Evolutionary conservation across 2,113 vertebrate genomes (phyloP), one percentile per base, ranked within the genome.

Genomic region (Callospermophilus lateralis): DNA sequence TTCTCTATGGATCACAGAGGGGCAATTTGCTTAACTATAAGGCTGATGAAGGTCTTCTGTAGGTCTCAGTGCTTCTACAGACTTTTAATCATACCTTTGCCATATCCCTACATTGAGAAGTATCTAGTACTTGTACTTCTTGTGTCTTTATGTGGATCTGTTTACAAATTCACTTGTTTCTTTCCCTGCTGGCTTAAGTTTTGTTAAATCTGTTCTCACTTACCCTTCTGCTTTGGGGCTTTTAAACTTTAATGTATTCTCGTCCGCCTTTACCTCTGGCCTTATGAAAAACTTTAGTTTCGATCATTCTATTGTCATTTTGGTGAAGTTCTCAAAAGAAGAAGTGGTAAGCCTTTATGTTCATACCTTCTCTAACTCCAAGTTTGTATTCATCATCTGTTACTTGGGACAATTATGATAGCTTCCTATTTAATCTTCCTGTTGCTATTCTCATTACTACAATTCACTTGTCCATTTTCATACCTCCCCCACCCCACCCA

Each of bases 201-300:
- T 74, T 73, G 17, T 78, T 95, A 37, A 88, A 13, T 79, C 13
- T 58, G 8, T 74, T 89, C 51, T 26, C 26, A 74, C 22, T 63
- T 84, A 90, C 17, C 45, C 28, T 84, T 67, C 55, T 79, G 17
- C 34, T 88, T 84, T 89, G 53, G 88, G 22, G 72, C n/a, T 84
- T 78, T 39, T 92, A 72, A 93, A 76, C 93, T 87, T 90, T 63
- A 76, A 37, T 76, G 8, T 84, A 87, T 80, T 84, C n/a, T 79
- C 53, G 68, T 93, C 51, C 80, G 83, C 15, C 72, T 26, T 84
- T 90, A 76, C 42, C 42, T 67, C 78, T 88, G 53, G 32, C 12
- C 20, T 83, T 78, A 8, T 90, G 39, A n/a, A 16, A 16, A 63
- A 70, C 77, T 45, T 63, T 51, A 24, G 2, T 79, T 89, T 92